Conservation (phyloP, 2,797 vertebrate species). For the Myoxocephalus aenaeus region DNA sequence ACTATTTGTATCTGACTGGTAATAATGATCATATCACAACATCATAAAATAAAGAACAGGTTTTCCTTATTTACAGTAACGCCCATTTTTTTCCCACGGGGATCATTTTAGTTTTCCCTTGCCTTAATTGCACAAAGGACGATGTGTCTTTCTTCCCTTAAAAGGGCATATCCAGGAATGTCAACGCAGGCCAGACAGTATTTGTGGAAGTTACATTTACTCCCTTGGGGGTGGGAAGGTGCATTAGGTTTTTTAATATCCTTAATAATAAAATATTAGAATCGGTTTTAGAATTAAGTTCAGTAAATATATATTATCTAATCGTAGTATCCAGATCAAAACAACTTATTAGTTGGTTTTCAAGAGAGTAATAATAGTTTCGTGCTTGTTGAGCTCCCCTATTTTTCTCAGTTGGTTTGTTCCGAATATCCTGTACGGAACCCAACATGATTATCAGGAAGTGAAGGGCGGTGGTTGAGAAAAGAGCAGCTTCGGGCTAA, state of each 20-base stretch:
- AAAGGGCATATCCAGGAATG: constrained; percentile 82
- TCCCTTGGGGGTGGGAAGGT: not conserved
- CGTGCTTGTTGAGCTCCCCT: accelerated
- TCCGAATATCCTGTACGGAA: constrained; percentile 60
- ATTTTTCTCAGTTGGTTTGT: constrained; percentile 59
- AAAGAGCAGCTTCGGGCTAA: constrained; percentile 51
- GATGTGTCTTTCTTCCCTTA: constrained; percentile 75
- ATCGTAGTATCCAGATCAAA: accelerated
- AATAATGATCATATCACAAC: not conserved
- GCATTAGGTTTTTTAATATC: accelerated
- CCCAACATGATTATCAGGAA: constrained; percentile 76
- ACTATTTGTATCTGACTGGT: not conserved
- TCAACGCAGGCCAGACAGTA: constrained; percentile 58
- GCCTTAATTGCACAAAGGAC: constrained; percentile 34
- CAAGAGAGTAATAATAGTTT: accelerated
- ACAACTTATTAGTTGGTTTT: accelerated
- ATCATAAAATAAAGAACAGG: not conserved
- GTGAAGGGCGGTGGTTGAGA: constrained; percentile 88
- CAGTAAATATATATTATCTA: accelerated
- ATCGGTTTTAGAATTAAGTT: accelerated
- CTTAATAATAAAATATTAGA: accelerated
- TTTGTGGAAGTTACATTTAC: constrained; percentile 51
- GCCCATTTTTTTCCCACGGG: not conserved
- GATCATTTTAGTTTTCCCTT: constrained; percentile 4
- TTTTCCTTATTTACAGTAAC: not conserved